These are phyloP conservation scores for Papilio helenus DNA, from an alignment of 1,140 invertebrate genomes.

Conservation along the genomic window DNA sequence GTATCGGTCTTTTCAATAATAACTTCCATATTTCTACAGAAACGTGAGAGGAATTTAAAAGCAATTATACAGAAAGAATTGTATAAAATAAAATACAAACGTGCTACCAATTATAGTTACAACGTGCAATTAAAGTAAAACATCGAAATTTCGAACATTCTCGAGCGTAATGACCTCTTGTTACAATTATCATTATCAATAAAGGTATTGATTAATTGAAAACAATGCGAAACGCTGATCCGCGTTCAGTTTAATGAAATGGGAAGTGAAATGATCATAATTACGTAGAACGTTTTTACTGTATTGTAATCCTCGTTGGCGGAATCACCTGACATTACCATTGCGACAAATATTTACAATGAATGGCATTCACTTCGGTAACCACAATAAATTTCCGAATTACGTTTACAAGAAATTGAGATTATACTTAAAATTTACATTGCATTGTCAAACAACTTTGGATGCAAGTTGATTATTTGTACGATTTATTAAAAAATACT, in stretches of 20 bases:
- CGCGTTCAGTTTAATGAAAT: constrained; percentile 75
- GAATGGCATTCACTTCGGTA: constrained; percentile 71
- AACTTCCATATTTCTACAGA: not conserved
- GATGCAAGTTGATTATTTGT: no score
- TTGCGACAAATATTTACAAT: constrained; percentile 74
- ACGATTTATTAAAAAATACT: no score
- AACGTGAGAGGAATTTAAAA: constrained; percentile 16
- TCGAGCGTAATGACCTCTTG: constrained; percentile 25
- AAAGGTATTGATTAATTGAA: constrained; percentile 62
- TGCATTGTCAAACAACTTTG: no score
- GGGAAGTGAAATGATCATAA: constrained; percentile 77
- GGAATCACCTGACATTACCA: constrained; percentile 79
- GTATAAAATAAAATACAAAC: constrained; percentile 21
- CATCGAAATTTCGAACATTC: constrained; percentile 9
- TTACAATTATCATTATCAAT: constrained; percentile 47
- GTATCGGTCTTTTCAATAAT: not conserved
- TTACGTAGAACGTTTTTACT: constrained; percentile 75
- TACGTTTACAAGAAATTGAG: constrained; percentile 59
- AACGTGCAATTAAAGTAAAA: constrained; percentile 29
- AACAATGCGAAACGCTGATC: constrained; percentile 67
- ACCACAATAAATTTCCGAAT: constrained; percentile 73
- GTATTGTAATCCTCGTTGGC: constrained; percentile 71
- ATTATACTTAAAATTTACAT: constrained; percentile 44
- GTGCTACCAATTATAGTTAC: constrained; percentile 17
- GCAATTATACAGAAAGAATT: not conserved